A percentile compares a stretch with the other conserved stretches of the same genome.
Evolutionary conservation across 2,888 invertebrate genomes (phyloP).

Genomic region (Idaea straminata): DNA sequence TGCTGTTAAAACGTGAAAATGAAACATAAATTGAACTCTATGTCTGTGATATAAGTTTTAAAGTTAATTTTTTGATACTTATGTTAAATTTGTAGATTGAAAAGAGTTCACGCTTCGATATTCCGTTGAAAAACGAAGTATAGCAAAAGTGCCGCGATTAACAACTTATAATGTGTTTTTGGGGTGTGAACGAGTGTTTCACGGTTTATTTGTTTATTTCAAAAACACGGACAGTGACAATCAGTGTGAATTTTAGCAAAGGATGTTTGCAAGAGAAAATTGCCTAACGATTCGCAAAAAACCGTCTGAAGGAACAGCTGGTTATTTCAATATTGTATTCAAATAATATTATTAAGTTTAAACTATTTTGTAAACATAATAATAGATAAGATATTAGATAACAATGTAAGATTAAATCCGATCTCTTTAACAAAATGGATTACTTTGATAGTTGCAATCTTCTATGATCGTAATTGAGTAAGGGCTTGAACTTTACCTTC

Average conservation of each 20-base stretch:
- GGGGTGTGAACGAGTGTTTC: slow-evolving; percentile 54
- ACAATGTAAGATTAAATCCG: background rate
- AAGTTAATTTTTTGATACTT: background rate
- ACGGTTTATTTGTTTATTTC: slow-evolving; percentile 46
- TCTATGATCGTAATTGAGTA: background rate
- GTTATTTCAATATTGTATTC: slow-evolving; percentile 6
- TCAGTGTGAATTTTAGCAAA: slow-evolving; percentile 47
- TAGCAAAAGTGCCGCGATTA: slow-evolving; percentile 55
- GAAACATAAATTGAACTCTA: slow-evolving; percentile 16
- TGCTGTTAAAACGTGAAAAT: background rate
- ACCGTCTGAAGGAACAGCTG: slow-evolving; percentile 12
- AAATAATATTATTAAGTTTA: background rate
- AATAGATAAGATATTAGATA: background rate
- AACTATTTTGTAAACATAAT: background rate
- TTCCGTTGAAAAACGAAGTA: slow-evolving; percentile 46
- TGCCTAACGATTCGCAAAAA: slow-evolving; percentile 9
- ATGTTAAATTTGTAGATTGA: slow-evolving; percentile 13
- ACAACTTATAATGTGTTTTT: slow-evolving; percentile 47
- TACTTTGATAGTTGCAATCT: background rate
- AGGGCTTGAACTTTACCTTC: background rate
- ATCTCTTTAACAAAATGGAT: background rate
- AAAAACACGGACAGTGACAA: slow-evolving; percentile 39
- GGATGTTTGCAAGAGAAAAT: slow-evolving; percentile 20
- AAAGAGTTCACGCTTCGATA: slow-evolving; percentile 56
- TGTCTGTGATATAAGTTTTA: slow-evolving; percentile 8